These are phyloP conservation scores for Lycaena phlaeas DNA, from an alignment of 2,888 invertebrate genomes.

Conservation along the genomic window DNA sequence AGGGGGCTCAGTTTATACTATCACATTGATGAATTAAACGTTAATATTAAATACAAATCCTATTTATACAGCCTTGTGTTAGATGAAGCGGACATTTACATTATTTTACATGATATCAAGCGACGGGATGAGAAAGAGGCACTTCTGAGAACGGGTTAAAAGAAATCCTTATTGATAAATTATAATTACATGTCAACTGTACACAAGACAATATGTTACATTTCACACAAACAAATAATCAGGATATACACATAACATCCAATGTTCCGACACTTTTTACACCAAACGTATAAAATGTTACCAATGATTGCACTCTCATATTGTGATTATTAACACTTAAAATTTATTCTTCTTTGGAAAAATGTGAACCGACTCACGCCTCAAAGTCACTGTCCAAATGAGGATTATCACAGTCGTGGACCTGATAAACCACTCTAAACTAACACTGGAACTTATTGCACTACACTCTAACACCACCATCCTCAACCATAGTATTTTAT, in stretches of 20 bases:
- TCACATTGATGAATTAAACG: constrained; percentile 40
- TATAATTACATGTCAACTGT: constrained; percentile 41
- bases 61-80: constrained; percentile 54
- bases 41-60: constrained; percentile 35
- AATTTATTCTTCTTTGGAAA: constrained; percentile 56
- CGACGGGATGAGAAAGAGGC: constrained; percentile 59
- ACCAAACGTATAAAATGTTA: constrained; percentile 36
- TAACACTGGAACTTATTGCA: constrained; percentile 53
- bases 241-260: constrained; percentile 49
- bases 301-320: constrained; percentile 46
- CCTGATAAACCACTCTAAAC: constrained; percentile 20
- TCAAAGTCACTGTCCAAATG: constrained; percentile 29
- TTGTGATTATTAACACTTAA: constrained; percentile 50
- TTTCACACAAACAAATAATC: constrained; percentile 28
- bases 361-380: constrained; percentile 42
- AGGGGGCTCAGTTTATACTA: constrained; percentile 28
- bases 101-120: constrained; percentile 60
- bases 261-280: constrained; percentile 37
- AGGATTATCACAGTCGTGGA: constrained; percentile 36
- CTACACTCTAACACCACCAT: constrained; percentile 58
- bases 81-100: constrained; percentile 55
- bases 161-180: constrained; percentile 34
- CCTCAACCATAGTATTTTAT: constrained; percentile 33
- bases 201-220: constrained; percentile 31
- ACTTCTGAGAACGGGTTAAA: constrained; percentile 57